A percentile compares a stretch with the other conserved stretches of the same genome.
Conservation (phyloP, 2,888 invertebrate genomes). For the Platypus cylindrus region DNA sequence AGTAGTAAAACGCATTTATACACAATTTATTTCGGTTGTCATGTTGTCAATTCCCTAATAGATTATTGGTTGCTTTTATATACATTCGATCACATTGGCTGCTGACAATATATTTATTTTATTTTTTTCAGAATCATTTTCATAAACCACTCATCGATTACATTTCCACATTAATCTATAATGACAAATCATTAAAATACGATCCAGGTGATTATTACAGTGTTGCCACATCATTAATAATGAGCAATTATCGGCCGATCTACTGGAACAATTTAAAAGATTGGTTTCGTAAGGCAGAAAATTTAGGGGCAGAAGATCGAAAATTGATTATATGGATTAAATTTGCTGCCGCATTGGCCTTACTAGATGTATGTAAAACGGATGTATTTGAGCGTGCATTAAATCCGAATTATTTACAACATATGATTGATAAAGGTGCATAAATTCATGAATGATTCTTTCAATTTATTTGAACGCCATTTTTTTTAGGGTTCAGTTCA, state of each 20-base stretch:
- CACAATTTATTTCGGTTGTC: no score
- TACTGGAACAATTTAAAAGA: constrained; percentile 40
- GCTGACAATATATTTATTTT: constrained; percentile 1
- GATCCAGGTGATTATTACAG: constrained; percentile 35
- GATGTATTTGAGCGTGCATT: constrained; percentile 42
- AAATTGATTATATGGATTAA: constrained; percentile 31
- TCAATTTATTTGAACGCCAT: no score
- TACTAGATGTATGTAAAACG: constrained; percentile 45
- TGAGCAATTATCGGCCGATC: constrained; percentile 45
- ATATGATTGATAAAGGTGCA: constrained; percentile 27
- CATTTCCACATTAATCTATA: constrained; percentile 37
- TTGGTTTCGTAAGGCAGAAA: constrained; percentile 17
- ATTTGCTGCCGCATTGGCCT: constrained; percentile 43
- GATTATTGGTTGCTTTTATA: no score
- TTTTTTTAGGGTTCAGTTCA: constrained; percentile 13
- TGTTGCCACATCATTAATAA: constrained; percentile 42
- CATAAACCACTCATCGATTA: constrained; percentile 46
- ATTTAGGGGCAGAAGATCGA: constrained; percentile 14
- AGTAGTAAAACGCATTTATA: no score
- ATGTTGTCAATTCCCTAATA: no score
- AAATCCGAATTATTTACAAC: constrained; percentile 36
- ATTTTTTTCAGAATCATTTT: constrained; percentile 40
- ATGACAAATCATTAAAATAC: constrained; percentile 32
- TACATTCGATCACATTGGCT: no score
- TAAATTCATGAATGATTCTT: no score